Conservation (phyloP, 2,888 invertebrate species). For the Chelonus formosanus region DNA sequence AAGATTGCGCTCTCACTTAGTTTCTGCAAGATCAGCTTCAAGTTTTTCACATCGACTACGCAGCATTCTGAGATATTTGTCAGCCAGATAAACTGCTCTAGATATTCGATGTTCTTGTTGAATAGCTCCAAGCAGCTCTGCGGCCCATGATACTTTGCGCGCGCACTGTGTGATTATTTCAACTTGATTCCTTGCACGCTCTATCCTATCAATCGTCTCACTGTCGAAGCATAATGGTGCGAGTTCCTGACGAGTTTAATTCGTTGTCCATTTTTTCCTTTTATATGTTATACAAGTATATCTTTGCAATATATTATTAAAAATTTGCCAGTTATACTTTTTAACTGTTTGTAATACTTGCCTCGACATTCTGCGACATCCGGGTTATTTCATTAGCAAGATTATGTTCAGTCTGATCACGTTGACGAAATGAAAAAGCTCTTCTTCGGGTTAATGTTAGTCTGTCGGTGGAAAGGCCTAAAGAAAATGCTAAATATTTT, state of each 20-base stretch:
- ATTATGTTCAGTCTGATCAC: conserved; percentile 59
- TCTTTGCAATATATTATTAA: conserved; percentile 7
- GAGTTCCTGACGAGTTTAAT: conserved; percentile 49
- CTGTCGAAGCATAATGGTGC: conserved; percentile 58
- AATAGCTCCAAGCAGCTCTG: conserved; percentile 60
- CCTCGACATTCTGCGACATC: conserved; percentile 59
- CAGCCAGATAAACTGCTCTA: conserved; percentile 54
- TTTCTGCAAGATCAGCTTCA: conserved; percentile 54
- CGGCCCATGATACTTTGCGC: conserved; percentile 55
- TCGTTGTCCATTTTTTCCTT: conserved; percentile 8
- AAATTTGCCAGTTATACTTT: not conserved
- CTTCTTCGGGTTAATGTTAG: conserved; percentile 54
- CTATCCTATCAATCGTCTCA: conserved; percentile 59
- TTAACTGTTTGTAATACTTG: conserved; percentile 39
- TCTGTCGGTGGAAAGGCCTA: conserved; percentile 57
- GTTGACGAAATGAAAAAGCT: conserved; percentile 54
- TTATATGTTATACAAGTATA: conserved; percentile 18
- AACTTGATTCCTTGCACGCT: conserved; percentile 55
- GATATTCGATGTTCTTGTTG: conserved; percentile 59
- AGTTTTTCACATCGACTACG: conserved; percentile 57
- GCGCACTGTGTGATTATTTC: conserved; percentile 58
- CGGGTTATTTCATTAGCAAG: conserved; percentile 53
- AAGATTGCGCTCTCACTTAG: conserved; percentile 53
- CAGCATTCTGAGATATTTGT: conserved; percentile 56
- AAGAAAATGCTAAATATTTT: conserved; percentile 58